phyloP scores from a whole-genome alignment of 2,113 vertebrate genomes.

The Phrynosoma blainvillii region DNA sequence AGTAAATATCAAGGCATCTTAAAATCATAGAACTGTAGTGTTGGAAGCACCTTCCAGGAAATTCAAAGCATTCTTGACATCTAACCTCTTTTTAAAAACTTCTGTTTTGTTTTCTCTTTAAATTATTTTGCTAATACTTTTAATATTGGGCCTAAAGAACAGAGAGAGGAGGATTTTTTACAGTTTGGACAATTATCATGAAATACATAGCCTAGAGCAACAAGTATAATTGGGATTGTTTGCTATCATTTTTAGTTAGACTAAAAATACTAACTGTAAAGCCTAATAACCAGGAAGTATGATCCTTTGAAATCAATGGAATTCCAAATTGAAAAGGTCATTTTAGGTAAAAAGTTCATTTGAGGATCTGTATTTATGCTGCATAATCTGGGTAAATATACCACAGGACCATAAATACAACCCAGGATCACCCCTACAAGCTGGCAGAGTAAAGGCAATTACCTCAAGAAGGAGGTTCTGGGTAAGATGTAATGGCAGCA shows the following conservation, averaged over 20 bases:
- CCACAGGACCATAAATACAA: too few relatives aligned
- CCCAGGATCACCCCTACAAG: background rate
- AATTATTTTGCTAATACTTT: background rate
- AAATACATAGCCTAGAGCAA: background rate
- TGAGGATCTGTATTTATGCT: too few relatives aligned
- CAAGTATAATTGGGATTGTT: background rate
- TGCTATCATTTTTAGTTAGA: background rate
- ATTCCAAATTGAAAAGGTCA: background rate
- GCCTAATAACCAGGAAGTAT: background rate
- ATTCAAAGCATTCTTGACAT: background rate
- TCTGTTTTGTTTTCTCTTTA: too few relatives aligned
- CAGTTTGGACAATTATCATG: background rate
- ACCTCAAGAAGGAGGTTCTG: background rate
- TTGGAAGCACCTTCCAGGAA: too few relatives aligned
- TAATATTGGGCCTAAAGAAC: background rate
- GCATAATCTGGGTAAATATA: too few relatives aligned
- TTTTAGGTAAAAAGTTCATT: background rate
- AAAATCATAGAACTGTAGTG: background rate
- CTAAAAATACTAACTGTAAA: background rate
- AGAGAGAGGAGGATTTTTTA: background rate
- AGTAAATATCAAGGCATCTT: too few relatives aligned
- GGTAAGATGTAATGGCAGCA: background rate
- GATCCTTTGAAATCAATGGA: background rate
- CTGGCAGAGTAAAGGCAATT: background rate
- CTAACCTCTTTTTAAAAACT: too few relatives aligned